Evolutionary conservation across 2,113 vertebrate genomes (phyloP), one percentile per base, ranked within the genome.

Genomic region (Malurus elegans): DNA sequence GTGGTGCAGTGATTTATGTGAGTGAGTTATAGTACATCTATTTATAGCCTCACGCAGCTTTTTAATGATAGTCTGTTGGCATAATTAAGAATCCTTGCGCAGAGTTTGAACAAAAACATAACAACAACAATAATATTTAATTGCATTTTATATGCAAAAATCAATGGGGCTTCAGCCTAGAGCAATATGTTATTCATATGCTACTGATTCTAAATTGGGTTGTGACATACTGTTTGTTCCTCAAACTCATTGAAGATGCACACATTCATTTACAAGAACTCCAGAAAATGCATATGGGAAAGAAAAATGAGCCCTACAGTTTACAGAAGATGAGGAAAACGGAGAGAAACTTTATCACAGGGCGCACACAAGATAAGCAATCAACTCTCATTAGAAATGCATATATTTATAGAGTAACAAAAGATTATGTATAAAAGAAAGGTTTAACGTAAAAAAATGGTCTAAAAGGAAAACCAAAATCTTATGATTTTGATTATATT

Each of bases 71-170:
- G 53, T 60, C 80, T 91, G 61, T 72, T 92, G 80, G 58, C 65
- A 85, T 74, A 51, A 69, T 31, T 85, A 66, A 93, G 60, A 96
- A 73, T 48, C 60, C 54, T 91, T 82, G 53, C 48, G 81, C 18
- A 57, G 60, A 79, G 48, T 74, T 92, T 85, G 57, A 73, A 90
- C 70, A 85, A 92, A 86, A 76, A 19, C 67, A 90, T 56, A 71
- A 53, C 50, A 92, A 56, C 65, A 92, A 58, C 56, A 90, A 86
- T 87, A 93, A 81, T 71, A 81, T 72, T 91, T 87, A 92, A 93
- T 92, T 92, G 74, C 84, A 91, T 90, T 92, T 91, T 87, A 79
- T 69, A 95, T 88, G 84, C 91, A 90, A 79, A 91, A 93, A 87
- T 95, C 92, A 91, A 90, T 62, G 86, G 53, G 65, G 58, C 51